These are phyloP conservation scores for Colletes gigas DNA, from an alignment of 1,140 invertebrate species.

Conservation along the genomic window DNA sequence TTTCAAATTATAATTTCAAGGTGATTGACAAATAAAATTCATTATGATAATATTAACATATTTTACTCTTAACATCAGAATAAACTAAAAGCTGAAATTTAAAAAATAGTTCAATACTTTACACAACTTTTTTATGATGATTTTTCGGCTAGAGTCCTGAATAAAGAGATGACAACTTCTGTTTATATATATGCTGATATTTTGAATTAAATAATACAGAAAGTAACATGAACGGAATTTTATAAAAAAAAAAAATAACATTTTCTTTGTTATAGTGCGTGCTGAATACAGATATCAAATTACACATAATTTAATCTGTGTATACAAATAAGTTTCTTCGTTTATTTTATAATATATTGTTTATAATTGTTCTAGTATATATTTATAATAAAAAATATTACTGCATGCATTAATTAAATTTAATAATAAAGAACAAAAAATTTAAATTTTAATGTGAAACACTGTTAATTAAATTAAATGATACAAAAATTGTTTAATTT, in stretches of 20 bases:
- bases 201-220: neutral
- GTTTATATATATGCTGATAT: constrained; percentile 60
- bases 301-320: no score
- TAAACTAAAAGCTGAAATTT: neutral
- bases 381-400: no score
- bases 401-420: no score
- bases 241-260: constrained; percentile 26
- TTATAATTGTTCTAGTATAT: no score
- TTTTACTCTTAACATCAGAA: neutral
- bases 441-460: no score
- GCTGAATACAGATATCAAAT: neutral
- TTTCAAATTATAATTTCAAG: neutral
- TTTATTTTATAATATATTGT: no score
- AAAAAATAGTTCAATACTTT: constrained; percentile 14
- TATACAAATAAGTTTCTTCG: no score
- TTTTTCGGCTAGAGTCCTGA: constrained; percentile 79
- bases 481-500: no score
- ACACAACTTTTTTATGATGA: constrained; percentile 68
- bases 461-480: no score
- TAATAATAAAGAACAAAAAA: no score
- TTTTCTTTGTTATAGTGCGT: constrained; percentile 46
- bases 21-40: constrained; percentile 13
- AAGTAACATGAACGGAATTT: neutral
- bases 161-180: constrained; percentile 74
- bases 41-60: neutral